phyloP scores from a whole-genome alignment of 2,888 invertebrate genomes.

The Horisme vitalbata region DNA sequence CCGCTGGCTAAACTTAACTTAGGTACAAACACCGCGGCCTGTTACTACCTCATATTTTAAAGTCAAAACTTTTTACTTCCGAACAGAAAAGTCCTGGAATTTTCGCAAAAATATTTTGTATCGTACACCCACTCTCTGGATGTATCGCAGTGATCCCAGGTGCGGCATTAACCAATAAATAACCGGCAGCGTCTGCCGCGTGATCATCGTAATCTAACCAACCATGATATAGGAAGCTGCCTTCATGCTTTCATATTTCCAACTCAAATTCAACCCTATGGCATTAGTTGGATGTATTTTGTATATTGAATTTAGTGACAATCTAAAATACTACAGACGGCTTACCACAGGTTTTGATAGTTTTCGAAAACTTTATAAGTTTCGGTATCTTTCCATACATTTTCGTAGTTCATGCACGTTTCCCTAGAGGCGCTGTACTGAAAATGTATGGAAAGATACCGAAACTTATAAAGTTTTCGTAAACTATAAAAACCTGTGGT shows the following conservation, averaged over 20 bases:
- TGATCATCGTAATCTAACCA: constrained; percentile 53
- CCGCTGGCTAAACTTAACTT: no score
- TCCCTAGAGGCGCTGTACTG: no score
- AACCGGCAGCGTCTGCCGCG: constrained; percentile 46
- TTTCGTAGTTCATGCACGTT: no score
- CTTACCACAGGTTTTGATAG: no score
- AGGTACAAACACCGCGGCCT: background rate
- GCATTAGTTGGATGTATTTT: background rate
- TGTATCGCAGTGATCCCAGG: constrained; percentile 42
- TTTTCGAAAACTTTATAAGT: no score
- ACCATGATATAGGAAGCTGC: constrained; percentile 39
- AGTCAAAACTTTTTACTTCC: background rate
- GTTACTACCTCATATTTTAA: background rate
- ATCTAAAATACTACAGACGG: no score
- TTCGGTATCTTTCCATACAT: no score
- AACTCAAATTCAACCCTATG: constrained; percentile 26
- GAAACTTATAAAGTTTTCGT: no score
- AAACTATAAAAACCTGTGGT: no score
- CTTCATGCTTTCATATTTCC: constrained; percentile 29
- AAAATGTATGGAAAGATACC: no score
- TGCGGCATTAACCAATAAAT: constrained; percentile 53
- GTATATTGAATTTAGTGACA: no score
- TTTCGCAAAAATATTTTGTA: constrained; percentile 12
- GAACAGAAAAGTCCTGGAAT: background rate
- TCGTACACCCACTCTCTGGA: constrained; percentile 8